A percentile compares a stretch with the other conserved stretches of the same genome.
Evolutionary conservation across 2,797 vertebrate genomes (phyloP).

Genomic region (Clarias pachynema): DNA sequence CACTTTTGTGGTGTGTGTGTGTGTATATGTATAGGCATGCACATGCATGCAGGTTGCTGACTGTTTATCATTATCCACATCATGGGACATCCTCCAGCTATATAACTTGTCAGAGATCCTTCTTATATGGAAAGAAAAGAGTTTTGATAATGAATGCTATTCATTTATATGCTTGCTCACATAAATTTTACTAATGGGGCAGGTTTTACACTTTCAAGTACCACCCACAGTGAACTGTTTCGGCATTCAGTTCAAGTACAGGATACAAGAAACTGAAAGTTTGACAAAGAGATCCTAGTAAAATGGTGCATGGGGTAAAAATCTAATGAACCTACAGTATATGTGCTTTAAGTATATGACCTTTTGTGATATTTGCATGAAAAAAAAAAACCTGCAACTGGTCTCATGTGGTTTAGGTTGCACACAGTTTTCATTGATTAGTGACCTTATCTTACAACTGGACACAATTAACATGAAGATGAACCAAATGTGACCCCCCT

Average conservation of each 20-base stretch:
- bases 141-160: conserved; percentile 59
- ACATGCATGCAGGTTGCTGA: conserved; percentile 16
- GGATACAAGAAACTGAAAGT: neutral
- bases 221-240: neutral
- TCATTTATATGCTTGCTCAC: conserved; percentile 25
- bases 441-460: conserved; percentile 25
- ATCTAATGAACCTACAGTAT: neutral
- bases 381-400: conserved; percentile 34
- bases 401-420: conserved; percentile 19
- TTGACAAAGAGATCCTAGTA: neutral
- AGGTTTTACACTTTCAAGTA: conserved; percentile 5
- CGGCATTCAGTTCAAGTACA: neutral
- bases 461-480: conserved; percentile 41
- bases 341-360: conserved; percentile 6
- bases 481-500: conserved; percentile 7
- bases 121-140: conserved; percentile 63
- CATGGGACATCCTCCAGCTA: conserved; percentile 58
- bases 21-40: conserved; percentile 1
- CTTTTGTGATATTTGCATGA: conserved; percentile 41
- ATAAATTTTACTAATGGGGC: conserved; percentile 47
- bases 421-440: conserved; percentile 5
- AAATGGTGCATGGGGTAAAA: neutral
- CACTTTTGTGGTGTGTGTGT: neutral
- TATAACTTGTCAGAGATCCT: conserved; percentile 64
- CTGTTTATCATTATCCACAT: conserved; percentile 38